Percentiles rank a stretch among this genome's conserved stretches.
Conservation (phyloP, 2,797 vertebrate species). For the Mus spretus region DNA sequence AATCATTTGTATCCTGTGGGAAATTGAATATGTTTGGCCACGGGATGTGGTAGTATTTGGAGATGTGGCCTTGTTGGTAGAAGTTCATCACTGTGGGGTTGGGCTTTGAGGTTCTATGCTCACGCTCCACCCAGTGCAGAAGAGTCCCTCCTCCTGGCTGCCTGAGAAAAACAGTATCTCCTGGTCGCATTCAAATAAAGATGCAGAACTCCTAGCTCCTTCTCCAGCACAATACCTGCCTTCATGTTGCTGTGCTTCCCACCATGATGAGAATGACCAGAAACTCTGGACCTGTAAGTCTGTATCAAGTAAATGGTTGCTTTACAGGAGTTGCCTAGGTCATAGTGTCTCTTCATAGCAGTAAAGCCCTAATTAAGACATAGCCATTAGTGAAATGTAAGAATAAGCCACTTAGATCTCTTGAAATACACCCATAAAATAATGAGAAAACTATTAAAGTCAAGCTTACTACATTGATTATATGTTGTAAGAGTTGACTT, state of each 20-base stretch:
- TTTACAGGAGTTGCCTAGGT: background rate
- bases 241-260: background rate
- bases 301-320: background rate
- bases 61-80: background rate
- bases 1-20: background rate
- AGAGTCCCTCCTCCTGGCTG: background rate
- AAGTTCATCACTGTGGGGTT: background rate
- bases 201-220: background rate
- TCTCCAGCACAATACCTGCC: too few species aligned
- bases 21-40: background rate
- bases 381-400: too few species aligned
- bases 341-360: background rate
- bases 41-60: background rate
- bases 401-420: background rate
- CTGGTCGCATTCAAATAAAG: background rate
- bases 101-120: background rate
- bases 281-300: background rate
- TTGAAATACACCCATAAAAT: background rate
- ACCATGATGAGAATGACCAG: background rate
- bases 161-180: background rate
- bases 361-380: background rate
- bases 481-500: background rate
- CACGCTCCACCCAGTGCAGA: background rate
- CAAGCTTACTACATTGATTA: background rate
- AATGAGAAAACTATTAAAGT: background rate